phyloP scores from a whole-genome alignment of 2,113 vertebrate species.

The Opisthocomus hoazin region DNA sequence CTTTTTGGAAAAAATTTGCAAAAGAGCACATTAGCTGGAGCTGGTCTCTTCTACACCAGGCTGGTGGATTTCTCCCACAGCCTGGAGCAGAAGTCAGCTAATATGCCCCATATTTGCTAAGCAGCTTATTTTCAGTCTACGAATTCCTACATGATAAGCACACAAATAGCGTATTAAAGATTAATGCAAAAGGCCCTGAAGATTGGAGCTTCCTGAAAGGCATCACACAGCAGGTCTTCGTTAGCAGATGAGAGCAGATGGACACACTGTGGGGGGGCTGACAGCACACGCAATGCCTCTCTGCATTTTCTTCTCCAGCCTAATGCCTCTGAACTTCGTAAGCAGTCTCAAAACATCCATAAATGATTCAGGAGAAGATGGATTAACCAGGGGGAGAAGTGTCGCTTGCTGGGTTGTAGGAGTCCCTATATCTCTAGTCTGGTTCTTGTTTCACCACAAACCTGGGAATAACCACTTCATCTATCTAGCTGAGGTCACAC shows the following conservation, averaged over 20 bases:
- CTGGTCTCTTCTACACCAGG: neutral
- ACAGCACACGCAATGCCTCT: neutral
- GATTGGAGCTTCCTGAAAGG: neutral
- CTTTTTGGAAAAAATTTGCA: neutral
- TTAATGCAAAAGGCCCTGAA: slow-evolving; percentile 14
- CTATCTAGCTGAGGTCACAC: neutral
- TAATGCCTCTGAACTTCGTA: slow-evolving; percentile 18
- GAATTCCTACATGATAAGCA: neutral
- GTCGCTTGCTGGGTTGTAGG: neutral
- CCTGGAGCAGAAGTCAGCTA: neutral
- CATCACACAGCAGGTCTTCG: neutral
- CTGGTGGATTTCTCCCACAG: neutral
- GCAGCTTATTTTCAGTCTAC: neutral
- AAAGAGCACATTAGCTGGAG: neutral
- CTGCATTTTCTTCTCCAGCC: neutral
- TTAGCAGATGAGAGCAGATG: neutral
- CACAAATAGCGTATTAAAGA: slow-evolving; percentile 31
- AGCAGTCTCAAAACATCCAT: slow-evolving; percentile 17
- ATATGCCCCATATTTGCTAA: neutral
- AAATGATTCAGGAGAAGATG: slow-evolving; percentile 29
- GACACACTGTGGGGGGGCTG: neutral
- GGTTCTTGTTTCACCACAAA: neutral
- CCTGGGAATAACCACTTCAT: fast-evolving
- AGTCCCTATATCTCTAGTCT: neutral
- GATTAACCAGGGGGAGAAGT: neutral